A percentile compares a stretch with the other conserved stretches of the same genome.
Conservation (phyloP, 2,113 vertebrate species). For the Sylvietta virens region DNA sequence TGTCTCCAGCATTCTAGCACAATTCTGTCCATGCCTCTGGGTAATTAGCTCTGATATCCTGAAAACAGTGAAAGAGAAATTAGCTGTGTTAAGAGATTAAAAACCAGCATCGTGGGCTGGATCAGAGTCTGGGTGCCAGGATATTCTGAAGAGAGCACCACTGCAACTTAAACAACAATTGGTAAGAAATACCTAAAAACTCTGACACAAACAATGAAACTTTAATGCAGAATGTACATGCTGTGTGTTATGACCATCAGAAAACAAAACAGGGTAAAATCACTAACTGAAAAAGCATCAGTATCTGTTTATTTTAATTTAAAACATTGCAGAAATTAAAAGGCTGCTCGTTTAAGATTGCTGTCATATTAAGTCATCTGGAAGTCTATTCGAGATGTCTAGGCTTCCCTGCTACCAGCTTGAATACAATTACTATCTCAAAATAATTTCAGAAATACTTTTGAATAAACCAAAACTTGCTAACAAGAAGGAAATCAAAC, state of each 20-base stretch:
- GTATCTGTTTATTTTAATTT: not conserved
- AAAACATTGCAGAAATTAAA: not conserved
- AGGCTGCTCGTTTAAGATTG: not conserved
- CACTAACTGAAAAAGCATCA: not conserved
- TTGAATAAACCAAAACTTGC: not conserved
- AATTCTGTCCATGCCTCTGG: not conserved
- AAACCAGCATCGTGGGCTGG: not conserved
- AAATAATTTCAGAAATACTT: not conserved
- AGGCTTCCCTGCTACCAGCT: not conserved
- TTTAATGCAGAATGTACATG: not conserved
- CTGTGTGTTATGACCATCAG: not conserved
- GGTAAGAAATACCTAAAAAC: not conserved
- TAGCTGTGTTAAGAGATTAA: not conserved
- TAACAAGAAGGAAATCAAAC: not conserved
- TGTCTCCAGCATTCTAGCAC: not conserved
- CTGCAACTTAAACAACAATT: not conserved
- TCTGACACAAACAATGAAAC: not conserved
- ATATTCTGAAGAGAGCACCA: not conserved
- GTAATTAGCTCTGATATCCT: not conserved
- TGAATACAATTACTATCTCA: not conserved
- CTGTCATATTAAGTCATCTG: not conserved
- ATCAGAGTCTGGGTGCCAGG: not conserved
- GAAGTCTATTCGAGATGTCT: not conserved
- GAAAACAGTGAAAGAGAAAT: constrained; percentile 1
- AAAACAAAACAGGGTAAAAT: not conserved